Conservation (phyloP, 2,888 invertebrate genomes). For the Mactromeris polynyma region DNA sequence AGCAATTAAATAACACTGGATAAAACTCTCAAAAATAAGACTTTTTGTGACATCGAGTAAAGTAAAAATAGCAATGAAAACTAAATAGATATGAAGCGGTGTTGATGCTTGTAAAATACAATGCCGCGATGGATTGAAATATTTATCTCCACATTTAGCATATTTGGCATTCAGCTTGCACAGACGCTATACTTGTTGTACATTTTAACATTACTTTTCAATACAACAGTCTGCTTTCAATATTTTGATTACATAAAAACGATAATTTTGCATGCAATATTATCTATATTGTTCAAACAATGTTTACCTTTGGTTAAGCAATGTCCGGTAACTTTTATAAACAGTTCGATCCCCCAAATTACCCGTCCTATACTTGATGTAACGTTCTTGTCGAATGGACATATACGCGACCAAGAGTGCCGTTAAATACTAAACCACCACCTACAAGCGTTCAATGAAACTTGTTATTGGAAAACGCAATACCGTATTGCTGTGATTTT, state of each 20-base stretch:
- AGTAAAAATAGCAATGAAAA: too few relatives aligned
- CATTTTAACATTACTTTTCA: not conserved
- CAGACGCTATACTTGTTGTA: not conserved
- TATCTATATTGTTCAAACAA: not conserved
- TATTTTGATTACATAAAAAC: not conserved
- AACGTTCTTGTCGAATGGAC: constrained; percentile 5
- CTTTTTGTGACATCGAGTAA: too few relatives aligned
- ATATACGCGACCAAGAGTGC: not conserved
- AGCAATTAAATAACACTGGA: too few relatives aligned
- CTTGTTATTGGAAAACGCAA: not conserved
- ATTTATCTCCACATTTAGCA: not conserved
- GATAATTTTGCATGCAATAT: not conserved
- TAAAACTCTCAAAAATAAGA: too few relatives aligned
- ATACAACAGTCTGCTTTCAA: not conserved
- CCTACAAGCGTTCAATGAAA: not conserved
- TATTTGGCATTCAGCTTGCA: not conserved
- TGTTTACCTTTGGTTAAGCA: not conserved
- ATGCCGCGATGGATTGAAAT: not conserved
- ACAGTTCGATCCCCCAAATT: not conserved
- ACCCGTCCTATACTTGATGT: not conserved
- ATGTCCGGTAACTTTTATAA: not conserved
- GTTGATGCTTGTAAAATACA: too few relatives aligned
- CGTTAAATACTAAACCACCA: not conserved
- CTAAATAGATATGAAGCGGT: too few relatives aligned
- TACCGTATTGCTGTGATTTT: not conserved